These are phyloP conservation scores for Cyrtonyx montezumae DNA, from an alignment of 2,113 vertebrate genomes.

Conservation along the genomic window DNA sequence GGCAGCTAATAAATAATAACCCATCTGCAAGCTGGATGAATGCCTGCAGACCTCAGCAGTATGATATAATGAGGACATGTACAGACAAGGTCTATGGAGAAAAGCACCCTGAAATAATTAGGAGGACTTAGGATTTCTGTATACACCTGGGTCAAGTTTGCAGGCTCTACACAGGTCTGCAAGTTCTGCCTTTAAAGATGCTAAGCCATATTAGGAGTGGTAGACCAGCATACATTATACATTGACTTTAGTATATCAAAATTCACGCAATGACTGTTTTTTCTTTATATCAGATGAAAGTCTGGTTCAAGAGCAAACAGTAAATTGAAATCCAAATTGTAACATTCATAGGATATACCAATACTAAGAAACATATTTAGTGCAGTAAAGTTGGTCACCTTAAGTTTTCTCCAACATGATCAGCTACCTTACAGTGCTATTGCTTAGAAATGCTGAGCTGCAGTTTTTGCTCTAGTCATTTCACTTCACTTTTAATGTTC, in stretches of 20 bases:
- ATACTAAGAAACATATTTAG: background rate
- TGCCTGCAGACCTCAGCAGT: background rate
- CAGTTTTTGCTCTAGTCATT: background rate
- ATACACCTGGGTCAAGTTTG: background rate
- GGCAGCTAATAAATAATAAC: background rate
- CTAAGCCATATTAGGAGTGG: background rate
- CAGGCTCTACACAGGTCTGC: background rate
- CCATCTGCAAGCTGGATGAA: background rate
- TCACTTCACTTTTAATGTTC: background rate
- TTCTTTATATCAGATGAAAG: background rate
- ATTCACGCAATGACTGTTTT: background rate
- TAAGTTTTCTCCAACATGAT: background rate
- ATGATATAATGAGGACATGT: background rate
- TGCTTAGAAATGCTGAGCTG: background rate
- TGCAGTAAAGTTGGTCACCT: background rate
- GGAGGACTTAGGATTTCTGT: background rate
- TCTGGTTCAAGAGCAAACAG: background rate
- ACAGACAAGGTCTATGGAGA: background rate
- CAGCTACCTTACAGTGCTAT: accelerated
- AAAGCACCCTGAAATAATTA: conserved; percentile 15
- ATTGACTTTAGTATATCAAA: background rate
- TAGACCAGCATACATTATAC: background rate
- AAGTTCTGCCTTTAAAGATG: background rate
- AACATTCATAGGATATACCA: background rate
- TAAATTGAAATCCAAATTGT: background rate